A percentile compares a stretch with the other conserved stretches of the same genome.
Conservation (phyloP, 1,140 invertebrate genomes). For the Drosophila azteca region DNA sequence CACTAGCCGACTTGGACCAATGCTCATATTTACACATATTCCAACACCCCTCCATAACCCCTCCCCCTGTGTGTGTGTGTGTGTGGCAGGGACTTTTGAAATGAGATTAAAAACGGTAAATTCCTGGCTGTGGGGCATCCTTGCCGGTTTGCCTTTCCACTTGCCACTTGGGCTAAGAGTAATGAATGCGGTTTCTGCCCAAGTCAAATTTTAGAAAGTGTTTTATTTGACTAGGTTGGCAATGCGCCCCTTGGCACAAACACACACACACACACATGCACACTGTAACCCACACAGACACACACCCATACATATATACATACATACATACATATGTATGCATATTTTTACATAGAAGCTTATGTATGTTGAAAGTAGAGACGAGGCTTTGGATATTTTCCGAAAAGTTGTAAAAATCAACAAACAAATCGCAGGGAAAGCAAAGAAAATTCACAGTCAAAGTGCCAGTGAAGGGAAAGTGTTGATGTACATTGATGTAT, state of each 20-base stretch:
- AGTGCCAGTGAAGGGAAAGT: too few species aligned
- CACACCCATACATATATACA: slow-evolving; percentile 8
- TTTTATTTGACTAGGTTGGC: slow-evolving; percentile 79
- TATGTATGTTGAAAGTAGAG: too few species aligned
- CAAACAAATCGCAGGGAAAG: too few species aligned
- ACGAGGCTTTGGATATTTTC: too few species aligned
- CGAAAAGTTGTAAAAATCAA: too few species aligned
- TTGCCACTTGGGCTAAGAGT: slow-evolving; percentile 70
- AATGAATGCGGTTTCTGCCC: slow-evolving; percentile 82
- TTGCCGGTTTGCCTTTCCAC: slow-evolving; percentile 21
- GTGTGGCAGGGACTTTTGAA: slow-evolving; percentile 75
- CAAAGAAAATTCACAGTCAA: too few species aligned
- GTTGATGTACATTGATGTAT: slow-evolving; percentile 11
- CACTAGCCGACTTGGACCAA: slow-evolving; percentile 62
- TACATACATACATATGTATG: slow-evolving; percentile 6
- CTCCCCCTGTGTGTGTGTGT: slow-evolving; percentile 34
- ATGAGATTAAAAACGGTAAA: slow-evolving; percentile 82
- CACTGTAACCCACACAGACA: background rate
- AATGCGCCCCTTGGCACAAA: slow-evolving; percentile 27
- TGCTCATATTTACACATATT: slow-evolving; percentile 79
- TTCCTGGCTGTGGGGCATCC: slow-evolving; percentile 73
- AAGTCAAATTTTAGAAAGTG: slow-evolving; percentile 83
- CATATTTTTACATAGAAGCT: background rate
- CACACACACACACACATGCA: background rate
- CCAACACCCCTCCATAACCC: slow-evolving; percentile 22